Percentiles rank a stretch among this genome's conserved stretches.
These are phyloP conservation scores for Lasiurus borealis DNA, from an alignment of 2,113 vertebrate species.

Conservation along the genomic window DNA sequence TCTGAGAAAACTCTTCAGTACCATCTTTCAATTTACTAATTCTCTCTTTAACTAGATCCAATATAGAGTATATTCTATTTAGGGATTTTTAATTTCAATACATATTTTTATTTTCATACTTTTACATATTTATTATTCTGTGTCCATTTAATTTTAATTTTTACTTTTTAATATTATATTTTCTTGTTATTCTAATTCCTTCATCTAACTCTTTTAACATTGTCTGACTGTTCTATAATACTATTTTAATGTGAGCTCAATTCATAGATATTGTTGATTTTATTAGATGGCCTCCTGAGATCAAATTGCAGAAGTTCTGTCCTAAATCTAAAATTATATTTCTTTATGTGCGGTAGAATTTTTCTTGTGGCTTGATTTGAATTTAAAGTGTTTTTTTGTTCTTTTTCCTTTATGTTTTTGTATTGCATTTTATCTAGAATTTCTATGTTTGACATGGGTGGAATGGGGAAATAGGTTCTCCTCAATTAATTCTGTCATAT, in stretches of 20 bases:
- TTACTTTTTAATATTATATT: background rate
- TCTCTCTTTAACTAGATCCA: background rate
- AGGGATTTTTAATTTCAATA: background rate
- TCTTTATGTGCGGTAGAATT: background rate
- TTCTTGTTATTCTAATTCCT: background rate
- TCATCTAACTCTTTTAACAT: constrained; percentile 12
- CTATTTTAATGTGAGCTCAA: background rate
- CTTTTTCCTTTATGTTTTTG: background rate
- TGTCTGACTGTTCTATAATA: background rate
- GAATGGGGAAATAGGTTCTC: background rate
- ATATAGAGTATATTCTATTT: background rate
- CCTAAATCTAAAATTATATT: background rate
- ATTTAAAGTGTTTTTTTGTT: background rate
- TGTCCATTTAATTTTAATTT: background rate
- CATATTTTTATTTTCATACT: background rate
- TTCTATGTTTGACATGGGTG: background rate
- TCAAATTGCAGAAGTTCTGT: background rate
- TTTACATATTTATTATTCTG: constrained; percentile 5
- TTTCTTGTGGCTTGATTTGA: background rate
- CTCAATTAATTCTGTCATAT: constrained; percentile 11
- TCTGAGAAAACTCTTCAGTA: background rate
- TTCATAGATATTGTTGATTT: background rate
- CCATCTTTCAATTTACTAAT: background rate
- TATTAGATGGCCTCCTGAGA: background rate
- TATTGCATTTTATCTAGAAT: constrained; percentile 10